Percentiles rank a stretch among this genome's conserved stretches.
Evolutionary conservation across 2,797 vertebrate species (phyloP).

Genomic region (Propithecus perrieri): DNA sequence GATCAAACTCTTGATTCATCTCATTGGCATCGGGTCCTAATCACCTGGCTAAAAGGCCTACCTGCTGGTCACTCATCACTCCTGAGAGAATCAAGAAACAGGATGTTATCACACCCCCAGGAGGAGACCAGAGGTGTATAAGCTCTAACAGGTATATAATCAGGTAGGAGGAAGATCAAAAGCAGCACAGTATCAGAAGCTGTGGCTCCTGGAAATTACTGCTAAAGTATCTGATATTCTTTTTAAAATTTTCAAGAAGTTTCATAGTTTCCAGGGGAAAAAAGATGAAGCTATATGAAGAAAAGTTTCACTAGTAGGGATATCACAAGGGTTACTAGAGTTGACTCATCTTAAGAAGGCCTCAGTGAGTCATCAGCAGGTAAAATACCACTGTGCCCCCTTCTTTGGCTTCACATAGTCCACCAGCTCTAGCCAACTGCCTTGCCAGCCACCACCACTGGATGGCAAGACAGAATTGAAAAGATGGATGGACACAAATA

Average conservation of each 20-base stretch:
- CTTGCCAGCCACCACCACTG: neutral
- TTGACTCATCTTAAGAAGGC: neutral
- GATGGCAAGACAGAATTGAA: conserved; percentile 2
- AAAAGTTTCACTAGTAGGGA: neutral
- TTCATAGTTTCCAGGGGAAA: neutral
- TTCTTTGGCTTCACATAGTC: neutral
- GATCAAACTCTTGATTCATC: conserved; percentile 28
- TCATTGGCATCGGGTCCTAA: conserved; percentile 42
- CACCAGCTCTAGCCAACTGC: neutral
- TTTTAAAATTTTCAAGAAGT: conserved; percentile 31
- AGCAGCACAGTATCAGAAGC: neutral
- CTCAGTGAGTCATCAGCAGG: neutral
- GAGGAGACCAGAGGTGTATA: neutral
- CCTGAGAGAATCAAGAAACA: conserved; percentile 49
- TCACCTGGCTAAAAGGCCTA: conserved; percentile 15
- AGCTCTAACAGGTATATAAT: conserved; percentile 28
- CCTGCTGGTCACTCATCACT: conserved; percentile 28
- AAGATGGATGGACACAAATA: neutral
- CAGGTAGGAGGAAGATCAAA: conserved; percentile 47
- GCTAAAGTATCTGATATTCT: neutral
- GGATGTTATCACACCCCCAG: neutral
- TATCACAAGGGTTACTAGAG: neutral
- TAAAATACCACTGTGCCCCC: neutral
- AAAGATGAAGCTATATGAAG: neutral
- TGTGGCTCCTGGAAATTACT: neutral